These are phyloP conservation scores for Oncorhynchus tshawytscha DNA, from an alignment of 2,113 vertebrate species.

Conservation along the genomic window DNA sequence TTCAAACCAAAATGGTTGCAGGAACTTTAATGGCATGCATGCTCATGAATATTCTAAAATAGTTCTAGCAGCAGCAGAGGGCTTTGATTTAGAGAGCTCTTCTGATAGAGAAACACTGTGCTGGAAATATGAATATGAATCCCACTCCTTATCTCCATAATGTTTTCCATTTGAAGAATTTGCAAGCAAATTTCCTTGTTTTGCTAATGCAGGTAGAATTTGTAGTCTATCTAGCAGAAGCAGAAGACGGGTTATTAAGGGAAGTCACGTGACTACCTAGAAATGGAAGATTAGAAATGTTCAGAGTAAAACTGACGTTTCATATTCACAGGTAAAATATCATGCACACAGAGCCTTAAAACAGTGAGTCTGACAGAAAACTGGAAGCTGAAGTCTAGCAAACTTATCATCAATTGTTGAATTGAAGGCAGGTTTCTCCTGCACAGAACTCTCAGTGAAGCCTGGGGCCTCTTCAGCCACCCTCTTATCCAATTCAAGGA, in stretches of 20 bases:
- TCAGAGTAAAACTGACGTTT: not conserved
- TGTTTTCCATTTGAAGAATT: not conserved
- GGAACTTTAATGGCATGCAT: not conserved
- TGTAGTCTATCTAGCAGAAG: too few species aligned
- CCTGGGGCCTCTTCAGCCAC: not conserved
- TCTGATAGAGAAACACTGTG: too few species aligned
- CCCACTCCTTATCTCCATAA: not conserved
- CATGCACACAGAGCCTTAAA: not conserved
- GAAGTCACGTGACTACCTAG: too few species aligned
- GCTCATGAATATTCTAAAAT: not conserved
- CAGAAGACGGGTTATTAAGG: too few species aligned
- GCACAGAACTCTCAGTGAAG: not conserved
- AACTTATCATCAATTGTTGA: not conserved
- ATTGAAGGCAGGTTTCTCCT: not conserved
- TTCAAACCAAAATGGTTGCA: not conserved
- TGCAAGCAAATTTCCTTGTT: not conserved
- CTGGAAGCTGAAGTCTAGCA: not conserved
- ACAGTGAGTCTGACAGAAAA: not conserved
- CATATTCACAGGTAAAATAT: not conserved
- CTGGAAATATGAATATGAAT: not conserved
- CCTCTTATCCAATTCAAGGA: not conserved
- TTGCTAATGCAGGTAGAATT: not conserved
- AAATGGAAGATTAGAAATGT: too few species aligned
- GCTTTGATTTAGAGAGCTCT: not conserved
- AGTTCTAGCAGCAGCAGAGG: not conserved